A percentile compares a stretch with the other conserved stretches of the same genome.
Evolutionary conservation across 1,140 invertebrate genomes (phyloP).

Genomic region (Phymorhynchus buccinoides): DNA sequence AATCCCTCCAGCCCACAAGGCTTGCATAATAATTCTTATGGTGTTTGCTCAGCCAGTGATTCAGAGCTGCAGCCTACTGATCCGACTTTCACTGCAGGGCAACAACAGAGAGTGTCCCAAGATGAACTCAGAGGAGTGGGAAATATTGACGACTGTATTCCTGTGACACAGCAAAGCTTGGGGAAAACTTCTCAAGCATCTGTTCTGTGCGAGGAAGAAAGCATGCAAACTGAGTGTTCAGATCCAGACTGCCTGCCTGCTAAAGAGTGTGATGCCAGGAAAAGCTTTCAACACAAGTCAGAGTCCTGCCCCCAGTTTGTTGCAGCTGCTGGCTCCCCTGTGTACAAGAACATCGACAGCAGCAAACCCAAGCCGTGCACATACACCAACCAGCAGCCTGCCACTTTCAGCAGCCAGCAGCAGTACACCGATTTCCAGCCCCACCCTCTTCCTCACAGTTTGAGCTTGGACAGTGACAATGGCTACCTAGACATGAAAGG

Average conservation of each 20-base stretch:
- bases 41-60: not conserved
- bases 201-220: not conserved
- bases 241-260: not conserved
- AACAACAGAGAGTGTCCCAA: not conserved
- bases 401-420: not conserved
- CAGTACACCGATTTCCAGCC: not conserved
- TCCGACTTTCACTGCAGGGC: not conserved
- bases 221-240: not conserved
- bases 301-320: not conserved
- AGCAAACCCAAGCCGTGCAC: not conserved
- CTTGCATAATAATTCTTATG: not conserved
- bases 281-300: not conserved
- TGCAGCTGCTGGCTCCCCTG: not conserved
- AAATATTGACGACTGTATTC: not conserved
- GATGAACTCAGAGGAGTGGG: not conserved
- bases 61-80: not conserved
- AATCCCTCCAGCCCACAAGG: conserved; percentile 13
- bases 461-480: not conserved
- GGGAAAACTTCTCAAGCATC: not conserved
- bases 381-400: not conserved
- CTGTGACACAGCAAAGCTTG: not conserved
- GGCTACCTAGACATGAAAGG: conserved; percentile 15
- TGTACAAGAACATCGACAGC: not conserved
- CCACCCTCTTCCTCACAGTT: not conserved
- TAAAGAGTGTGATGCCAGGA: not conserved